These are phyloP conservation scores for Rhimphoctona megacephalus DNA, from an alignment of 2,888 invertebrate species.

Conservation along the genomic window DNA sequence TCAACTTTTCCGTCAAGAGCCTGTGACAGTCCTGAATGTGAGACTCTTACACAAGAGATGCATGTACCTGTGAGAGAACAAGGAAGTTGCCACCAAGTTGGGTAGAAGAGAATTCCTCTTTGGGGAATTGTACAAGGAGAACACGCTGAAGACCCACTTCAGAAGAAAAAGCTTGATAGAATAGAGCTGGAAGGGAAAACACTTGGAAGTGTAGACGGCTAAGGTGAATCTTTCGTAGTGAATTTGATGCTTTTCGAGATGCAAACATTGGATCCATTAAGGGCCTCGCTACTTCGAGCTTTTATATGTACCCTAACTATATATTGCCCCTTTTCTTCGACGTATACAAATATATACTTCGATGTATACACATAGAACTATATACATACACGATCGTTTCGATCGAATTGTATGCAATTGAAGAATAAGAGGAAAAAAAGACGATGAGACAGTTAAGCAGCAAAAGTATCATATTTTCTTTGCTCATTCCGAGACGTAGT, in stretches of 20 bases:
- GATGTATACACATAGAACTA: constrained; percentile 28
- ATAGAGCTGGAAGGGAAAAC: constrained; percentile 43
- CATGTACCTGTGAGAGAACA: constrained; percentile 20
- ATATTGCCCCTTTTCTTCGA: neutral
- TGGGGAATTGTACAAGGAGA: constrained; percentile 51
- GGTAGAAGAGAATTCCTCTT: constrained; percentile 29
- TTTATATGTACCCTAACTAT: neutral
- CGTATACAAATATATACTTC: neutral
- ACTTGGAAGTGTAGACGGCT: constrained; percentile 39
- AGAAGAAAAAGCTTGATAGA: constrained; percentile 55
- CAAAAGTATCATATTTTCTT: constrained; percentile 48
- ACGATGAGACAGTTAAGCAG: constrained; percentile 53
- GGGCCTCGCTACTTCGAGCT: constrained; percentile 55
- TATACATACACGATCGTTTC: constrained; percentile 73
- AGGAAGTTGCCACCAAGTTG: constrained; percentile 43
- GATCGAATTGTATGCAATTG: constrained; percentile 59
- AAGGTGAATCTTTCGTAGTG: constrained; percentile 12
- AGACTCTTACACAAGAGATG: constrained; percentile 4
- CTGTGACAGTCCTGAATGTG: neutral
- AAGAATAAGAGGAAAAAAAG: constrained; percentile 69
- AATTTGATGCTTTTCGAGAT: constrained; percentile 72
- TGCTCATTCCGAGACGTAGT: constrained; percentile 14
- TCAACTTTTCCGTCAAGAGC: neutral
- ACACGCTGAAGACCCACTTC: constrained; percentile 33
- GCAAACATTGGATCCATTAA: constrained; percentile 80